These are phyloP conservation scores for Phylloscopus trochilus DNA, from an alignment of 2,113 vertebrate species.

Conservation along the genomic window DNA sequence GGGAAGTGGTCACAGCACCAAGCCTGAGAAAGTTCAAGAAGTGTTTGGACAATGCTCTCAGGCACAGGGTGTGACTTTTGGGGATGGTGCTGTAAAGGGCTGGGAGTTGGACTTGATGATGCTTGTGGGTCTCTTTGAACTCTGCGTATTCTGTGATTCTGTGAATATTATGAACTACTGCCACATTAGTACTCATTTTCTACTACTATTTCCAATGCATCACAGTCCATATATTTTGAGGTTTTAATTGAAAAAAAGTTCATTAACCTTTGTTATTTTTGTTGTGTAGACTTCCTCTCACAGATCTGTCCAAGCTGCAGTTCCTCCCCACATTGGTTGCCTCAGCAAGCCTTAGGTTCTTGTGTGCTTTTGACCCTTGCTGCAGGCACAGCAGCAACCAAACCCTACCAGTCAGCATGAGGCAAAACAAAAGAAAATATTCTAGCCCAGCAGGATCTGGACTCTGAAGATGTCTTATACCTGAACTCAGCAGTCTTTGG, in stretches of 20 bases:
- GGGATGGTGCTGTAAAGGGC: neutral
- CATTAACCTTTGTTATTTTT: neutral
- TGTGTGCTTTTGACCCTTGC: neutral
- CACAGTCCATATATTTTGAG: neutral
- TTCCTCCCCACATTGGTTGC: neutral
- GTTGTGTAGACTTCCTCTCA: neutral
- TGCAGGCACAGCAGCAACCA: neutral
- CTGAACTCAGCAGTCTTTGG: neutral
- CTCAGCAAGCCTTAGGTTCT: neutral
- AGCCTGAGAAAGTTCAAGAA: neutral
- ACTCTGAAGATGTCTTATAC: neutral
- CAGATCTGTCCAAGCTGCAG: neutral
- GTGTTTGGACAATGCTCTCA: neutral
- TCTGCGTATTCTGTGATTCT: neutral
- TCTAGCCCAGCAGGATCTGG: neutral
- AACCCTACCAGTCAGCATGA: neutral
- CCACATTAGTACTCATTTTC: neutral
- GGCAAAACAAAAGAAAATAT: neutral
- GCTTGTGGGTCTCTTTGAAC: neutral
- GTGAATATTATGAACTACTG: neutral
- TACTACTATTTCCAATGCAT: neutral
- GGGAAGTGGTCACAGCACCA: no score
- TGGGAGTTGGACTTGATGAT: neutral
- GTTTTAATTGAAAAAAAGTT: neutral
- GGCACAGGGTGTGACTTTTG: neutral